A percentile compares a stretch with the other conserved stretches of the same genome.
phyloP scores from a whole-genome alignment of 53 echinoderm and acorn worm genomes.

The Hippasteria phrygiana region DNA sequence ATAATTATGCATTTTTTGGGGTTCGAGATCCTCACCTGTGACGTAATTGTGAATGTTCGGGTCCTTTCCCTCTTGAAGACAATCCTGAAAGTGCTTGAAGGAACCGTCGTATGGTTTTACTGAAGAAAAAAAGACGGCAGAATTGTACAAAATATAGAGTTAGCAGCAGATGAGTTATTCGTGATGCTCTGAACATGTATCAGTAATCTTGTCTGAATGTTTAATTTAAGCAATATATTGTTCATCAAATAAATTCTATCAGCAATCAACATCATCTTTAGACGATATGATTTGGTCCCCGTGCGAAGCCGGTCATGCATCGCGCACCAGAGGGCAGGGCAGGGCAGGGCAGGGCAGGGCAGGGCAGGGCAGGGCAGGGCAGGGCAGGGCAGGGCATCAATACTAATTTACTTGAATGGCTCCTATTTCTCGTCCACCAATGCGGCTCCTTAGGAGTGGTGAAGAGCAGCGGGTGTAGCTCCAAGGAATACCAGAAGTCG shows the following conservation, averaged over 20 bases:
- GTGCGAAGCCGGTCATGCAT: no score
- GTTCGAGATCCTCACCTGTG: neutral
- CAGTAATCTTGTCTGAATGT: no score
- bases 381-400: neutral
- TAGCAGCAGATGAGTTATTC: neutral
- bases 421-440: slow-evolving; percentile 19
- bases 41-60: slow-evolving; percentile 25
- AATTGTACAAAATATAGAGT: neutral
- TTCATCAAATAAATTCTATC: no score
- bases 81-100: slow-evolving; percentile 7
- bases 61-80: neutral
- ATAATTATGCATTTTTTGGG: neutral
- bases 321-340: no score
- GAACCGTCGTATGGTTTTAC: neutral
- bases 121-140: neutral
- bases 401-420: neutral
- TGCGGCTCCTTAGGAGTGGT: slow-evolving; percentile 21
- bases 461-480: slow-evolving; percentile 35
- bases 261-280: no score
- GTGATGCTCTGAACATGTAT: no score
- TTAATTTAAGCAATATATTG: no score
- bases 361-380: no score
- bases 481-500: slow-evolving; percentile 43
- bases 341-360: no score
- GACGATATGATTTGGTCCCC: no score